A percentile compares a stretch with the other conserved stretches of the same genome.
phyloP scores from a whole-genome alignment of 2,113 vertebrate genomes.

The Lepus americanus region DNA sequence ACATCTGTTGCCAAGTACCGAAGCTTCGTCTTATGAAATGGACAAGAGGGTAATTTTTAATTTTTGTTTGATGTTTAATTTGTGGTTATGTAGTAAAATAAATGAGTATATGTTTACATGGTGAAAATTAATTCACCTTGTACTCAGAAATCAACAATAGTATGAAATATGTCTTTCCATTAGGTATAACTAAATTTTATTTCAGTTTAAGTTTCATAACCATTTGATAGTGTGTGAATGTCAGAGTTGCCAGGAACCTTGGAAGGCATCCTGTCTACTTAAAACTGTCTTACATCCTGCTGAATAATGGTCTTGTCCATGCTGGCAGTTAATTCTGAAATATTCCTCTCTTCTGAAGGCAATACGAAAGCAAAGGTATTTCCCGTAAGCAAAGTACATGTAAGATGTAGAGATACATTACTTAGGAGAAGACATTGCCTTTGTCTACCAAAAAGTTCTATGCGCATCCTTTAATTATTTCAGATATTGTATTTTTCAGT shows the following conservation, averaged over 20 bases:
- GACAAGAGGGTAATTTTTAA: conserved; percentile 94
- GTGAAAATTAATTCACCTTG: conserved; percentile 16
- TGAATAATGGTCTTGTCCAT: neutral
- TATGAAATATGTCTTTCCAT: conserved; percentile 3
- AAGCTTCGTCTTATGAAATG: conserved; percentile 96
- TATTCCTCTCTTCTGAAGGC: conserved; percentile 5
- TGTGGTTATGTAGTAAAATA: conserved; percentile 29
- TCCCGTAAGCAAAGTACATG: conserved; percentile 1
- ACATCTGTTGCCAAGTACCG: conserved; percentile 95
- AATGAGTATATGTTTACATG: neutral
- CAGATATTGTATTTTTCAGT: neutral
- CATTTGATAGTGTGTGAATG: conserved; percentile 53
- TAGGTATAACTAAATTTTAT: conserved; percentile 40
- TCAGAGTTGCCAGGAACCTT: conserved; percentile 14
- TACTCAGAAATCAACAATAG: conserved; percentile 8
- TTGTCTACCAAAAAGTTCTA: neutral
- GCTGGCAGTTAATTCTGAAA: conserved; percentile 46
- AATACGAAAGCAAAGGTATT: conserved; percentile 41
- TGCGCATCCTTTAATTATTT: neutral
- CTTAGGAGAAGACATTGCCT: neutral
- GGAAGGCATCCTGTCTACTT: conserved; percentile 27
- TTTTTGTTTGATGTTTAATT: conserved; percentile 66
- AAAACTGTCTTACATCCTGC: conserved; percentile 30
- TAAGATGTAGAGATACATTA: neutral
- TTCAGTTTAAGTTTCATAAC: conserved; percentile 59